phyloP scores from a whole-genome alignment of 2,888 invertebrate genomes.

The Andrena flavipes region DNA sequence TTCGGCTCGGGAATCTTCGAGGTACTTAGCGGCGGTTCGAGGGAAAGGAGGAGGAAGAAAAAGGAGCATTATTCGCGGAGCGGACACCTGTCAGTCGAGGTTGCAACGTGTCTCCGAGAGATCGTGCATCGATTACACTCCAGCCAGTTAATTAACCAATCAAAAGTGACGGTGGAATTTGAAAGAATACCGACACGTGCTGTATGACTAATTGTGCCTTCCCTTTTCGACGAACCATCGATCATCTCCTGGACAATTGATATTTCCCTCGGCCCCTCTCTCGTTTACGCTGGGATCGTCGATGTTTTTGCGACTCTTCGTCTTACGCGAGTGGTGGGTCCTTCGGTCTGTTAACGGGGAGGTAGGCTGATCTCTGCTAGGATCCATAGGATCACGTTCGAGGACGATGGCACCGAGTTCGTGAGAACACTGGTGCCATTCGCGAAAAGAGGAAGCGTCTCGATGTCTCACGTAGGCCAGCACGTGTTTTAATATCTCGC shows the following conservation, averaged over 20 bases:
- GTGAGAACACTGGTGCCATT: not conserved
- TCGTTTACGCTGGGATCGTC: not conserved
- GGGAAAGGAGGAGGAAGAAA: not conserved
- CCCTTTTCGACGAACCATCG: not conserved
- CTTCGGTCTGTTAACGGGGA: too few species aligned
- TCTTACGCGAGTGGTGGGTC: too few species aligned
- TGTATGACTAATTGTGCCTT: slow-evolving; percentile 31
- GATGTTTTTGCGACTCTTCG: not conserved
- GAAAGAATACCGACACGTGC: slow-evolving; percentile 28
- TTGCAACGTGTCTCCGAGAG: slow-evolving; percentile 10
- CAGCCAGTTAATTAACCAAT: slow-evolving; percentile 27
- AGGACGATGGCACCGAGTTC: slow-evolving; percentile 1
- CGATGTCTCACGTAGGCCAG: not conserved
- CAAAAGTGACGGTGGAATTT: slow-evolving; percentile 15
- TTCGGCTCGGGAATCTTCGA: not conserved
- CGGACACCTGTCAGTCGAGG: slow-evolving; percentile 26
- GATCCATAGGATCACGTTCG: too few species aligned
- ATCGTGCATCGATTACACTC: slow-evolving; percentile 26
- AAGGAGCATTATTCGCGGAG: not conserved
- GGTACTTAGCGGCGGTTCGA: slow-evolving; percentile 18
- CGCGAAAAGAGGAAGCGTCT: slow-evolving; percentile 6
- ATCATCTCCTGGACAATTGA: not conserved
- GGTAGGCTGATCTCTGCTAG: too few species aligned
- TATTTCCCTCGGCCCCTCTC: not conserved
- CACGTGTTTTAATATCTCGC: not conserved